Percentiles rank a stretch among this genome's conserved stretches.
These are phyloP conservation scores for Lasaia peninsularis DNA, from an alignment of 1,140 invertebrate species.

Conservation along the genomic window DNA sequence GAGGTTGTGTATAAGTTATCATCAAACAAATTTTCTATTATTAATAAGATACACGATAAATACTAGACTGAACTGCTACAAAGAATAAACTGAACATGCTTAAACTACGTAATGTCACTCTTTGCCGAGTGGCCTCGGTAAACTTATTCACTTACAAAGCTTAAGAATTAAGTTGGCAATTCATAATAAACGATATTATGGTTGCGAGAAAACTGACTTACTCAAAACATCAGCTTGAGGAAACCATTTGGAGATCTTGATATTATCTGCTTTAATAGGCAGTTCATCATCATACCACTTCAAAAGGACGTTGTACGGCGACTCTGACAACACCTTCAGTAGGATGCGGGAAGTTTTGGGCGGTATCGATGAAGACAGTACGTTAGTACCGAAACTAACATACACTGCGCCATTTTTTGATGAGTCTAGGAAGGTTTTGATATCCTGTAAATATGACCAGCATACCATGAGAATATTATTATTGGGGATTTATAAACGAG, in stretches of 20 bases:
- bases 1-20: too few relatives aligned
- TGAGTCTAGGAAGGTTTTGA: conserved; percentile 76
- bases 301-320: conserved; percentile 68
- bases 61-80: too few relatives aligned
- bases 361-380: conserved; percentile 57
- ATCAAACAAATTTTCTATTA: too few relatives aligned
- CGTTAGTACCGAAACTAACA: conserved; percentile 79
- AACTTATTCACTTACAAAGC: too few relatives aligned
- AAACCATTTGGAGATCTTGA: conserved; percentile 57
- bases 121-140: too few relatives aligned
- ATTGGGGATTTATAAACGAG: too few relatives aligned
- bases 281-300: conserved; percentile 60
- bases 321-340: conserved; percentile 49
- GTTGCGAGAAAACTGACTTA: conserved; percentile 45
- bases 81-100: too few relatives aligned
- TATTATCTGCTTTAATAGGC: conserved; percentile 32
- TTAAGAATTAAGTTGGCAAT: too few relatives aligned
- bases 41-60: too few relatives aligned
- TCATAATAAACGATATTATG: too few relatives aligned
- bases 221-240: conserved; percentile 74
- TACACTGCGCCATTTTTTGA: conserved; percentile 77
- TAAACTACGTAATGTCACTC: too few relatives aligned
- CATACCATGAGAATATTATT: too few relatives aligned
- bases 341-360: conserved; percentile 49
- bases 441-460: conserved; percentile 60